Evolutionary conservation across 2,113 vertebrate species (phyloP).

Genomic region (Otus sunia): DNA sequence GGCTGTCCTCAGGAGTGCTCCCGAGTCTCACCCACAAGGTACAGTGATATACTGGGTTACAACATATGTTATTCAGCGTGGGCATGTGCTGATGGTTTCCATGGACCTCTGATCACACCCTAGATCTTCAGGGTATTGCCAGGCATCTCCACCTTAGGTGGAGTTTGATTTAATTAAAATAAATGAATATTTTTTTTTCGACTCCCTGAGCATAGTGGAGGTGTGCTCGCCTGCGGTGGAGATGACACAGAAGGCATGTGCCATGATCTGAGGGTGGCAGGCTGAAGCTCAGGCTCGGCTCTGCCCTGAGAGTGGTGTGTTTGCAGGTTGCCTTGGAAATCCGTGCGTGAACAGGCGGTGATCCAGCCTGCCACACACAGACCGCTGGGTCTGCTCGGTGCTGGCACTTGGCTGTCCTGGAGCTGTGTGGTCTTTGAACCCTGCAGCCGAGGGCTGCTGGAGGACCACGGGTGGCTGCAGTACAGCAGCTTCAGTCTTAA

Average conservation of each 20-base stretch:
- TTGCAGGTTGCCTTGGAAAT: not conserved
- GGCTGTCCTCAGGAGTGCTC: not conserved
- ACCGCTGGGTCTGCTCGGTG: not conserved
- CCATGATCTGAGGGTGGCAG: not conserved
- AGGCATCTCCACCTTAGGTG: not conserved
- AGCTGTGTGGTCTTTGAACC: not conserved
- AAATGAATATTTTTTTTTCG: rapidly evolving
- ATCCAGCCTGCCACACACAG: not conserved
- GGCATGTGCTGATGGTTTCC: not conserved
- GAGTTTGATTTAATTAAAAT: not conserved
- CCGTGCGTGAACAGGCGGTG: rapidly evolving
- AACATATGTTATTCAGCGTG: rapidly evolving
- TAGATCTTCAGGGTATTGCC: rapidly evolving
- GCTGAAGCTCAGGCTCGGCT: not conserved
- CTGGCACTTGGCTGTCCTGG: not conserved
- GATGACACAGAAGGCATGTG: not conserved
- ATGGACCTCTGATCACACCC: rapidly evolving
- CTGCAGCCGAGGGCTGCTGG: not conserved
- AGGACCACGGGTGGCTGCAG: rapidly evolving
- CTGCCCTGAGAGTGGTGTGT: not conserved
- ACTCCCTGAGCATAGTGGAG: not conserved
- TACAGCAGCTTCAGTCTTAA: not conserved
- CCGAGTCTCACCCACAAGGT: rapidly evolving
- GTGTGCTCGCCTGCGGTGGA: not conserved
- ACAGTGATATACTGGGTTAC: rapidly evolving